Base-by-base conservation (phyloP, 2,888 invertebrate genomes). In the Acrobasis consociella region DNA sequence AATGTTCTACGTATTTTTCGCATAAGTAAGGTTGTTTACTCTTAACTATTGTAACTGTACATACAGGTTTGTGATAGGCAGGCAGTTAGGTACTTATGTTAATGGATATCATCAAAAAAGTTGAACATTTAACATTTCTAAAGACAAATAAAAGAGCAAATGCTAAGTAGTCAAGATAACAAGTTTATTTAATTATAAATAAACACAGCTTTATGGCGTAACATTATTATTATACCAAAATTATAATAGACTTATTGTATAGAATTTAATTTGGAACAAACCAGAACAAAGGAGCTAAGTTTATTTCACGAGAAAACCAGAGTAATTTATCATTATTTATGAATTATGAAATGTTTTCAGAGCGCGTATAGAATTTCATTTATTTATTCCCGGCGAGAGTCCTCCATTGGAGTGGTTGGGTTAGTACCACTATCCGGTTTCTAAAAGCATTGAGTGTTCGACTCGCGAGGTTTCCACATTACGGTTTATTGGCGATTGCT, bases 401-500 rank as follows among this genome's bases (percentile, higher is more conserved):
- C 60, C 50, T 46, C 22, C 7, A 56, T 9, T 49, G 9, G 42
- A 62, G 42, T 58, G 58, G 31, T 11, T 58, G 17, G 51, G 52
- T 22, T 22, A 22, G 22, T 58, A 31, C 39, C 16, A 53, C 46
- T 68, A 63, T 66, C 64, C 65, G 68, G 63, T 68, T 69, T 65
- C 67, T 69, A 64, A 71, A 71, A 72, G 69, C 69, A 65, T 68
- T 64, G 65, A 62, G 65, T 66, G 68, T 68, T 66, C 64, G 37
- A 11, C n/a, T 9, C 46, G 38, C 56, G 69, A 69, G 67, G 64
- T 65, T 8, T 31, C 69, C 65, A 65, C 68, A 65, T 69, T 67
- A 65, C 64, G 62, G 66, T 70, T 71, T 72, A 71, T 71, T 69
- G 69, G 67, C 67, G 60, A 70, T 71, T 59, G 65, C 65, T 65